Base-by-base conservation (phyloP, 2,888 invertebrate species). In the Maniola hyperantus region DNA sequence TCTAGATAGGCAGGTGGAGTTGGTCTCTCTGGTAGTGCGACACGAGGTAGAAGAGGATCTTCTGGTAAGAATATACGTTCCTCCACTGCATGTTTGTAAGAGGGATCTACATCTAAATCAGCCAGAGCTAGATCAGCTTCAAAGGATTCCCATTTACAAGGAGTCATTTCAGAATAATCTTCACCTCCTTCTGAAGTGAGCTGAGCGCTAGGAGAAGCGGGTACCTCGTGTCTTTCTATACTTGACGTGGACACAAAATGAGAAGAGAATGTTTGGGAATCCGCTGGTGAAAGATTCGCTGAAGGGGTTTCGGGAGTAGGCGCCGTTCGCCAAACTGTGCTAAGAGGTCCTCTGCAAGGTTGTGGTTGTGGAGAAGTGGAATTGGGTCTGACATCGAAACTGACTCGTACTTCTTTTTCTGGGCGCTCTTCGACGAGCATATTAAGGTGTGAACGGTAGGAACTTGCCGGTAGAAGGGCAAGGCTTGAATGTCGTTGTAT, bases 241-340 rank as follows among this genome's bases (percentile, higher is more conserved):
- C 92, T 92, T 5, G 90, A 91, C 0, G 91, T 84, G 0, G 93
- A 93, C 7, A 94, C 94, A 77, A 94, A 94, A 80, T 94, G 94
- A 51, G 94, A 94, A 50, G 94, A 94, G 75, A 94, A 94, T 8
- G 94, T 93, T 80, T 94, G 94, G 2, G 94, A 94, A 74, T 92
- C 92, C 57, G 88, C 92, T 71, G 94, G 84, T 33, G 93, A 94
- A 15, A 95, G 91, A 79, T 95, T 95, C 15, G 95, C 94, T 55
- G 94, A 94, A 26, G 95, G 95, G 5, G 95, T 95, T 75, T 95
- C 95, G 8, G 95, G 95, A 5, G 95, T 95, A 0, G 88, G 87
- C 20, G 89, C 91, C 1, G 89, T 91, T 80, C 83, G 86, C 92
- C 91, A 91, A 11, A 91, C 84, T 0, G 88, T 83, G 70, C 91